Evolutionary conservation across 2,113 vertebrate genomes (phyloP).

Genomic region (Archilochus colubris): DNA sequence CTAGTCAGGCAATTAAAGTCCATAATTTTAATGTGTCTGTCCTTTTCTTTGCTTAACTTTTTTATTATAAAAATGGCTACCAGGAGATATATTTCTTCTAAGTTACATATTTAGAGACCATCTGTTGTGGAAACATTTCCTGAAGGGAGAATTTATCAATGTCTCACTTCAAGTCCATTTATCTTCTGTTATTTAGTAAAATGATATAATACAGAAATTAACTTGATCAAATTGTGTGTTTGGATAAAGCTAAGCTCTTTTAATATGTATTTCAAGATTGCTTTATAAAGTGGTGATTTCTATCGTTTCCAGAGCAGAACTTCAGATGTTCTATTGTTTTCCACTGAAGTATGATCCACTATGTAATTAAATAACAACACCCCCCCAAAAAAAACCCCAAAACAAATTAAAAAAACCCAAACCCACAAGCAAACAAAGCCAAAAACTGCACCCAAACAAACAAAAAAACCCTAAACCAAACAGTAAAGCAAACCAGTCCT

Average conservation of each 20-base stretch:
- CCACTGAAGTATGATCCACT: no score
- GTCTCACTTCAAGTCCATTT: constrained; percentile 25
- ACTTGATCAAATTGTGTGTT: neutral
- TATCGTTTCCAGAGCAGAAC: neutral
- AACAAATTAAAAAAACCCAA: no score
- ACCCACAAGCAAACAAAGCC: no score
- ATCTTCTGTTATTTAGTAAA: constrained; percentile 14
- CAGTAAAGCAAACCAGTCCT: fast-evolving
- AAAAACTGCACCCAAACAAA: no score
- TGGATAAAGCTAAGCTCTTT: neutral
- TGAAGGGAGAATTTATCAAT: constrained; percentile 28
- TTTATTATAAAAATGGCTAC: constrained; percentile 36
- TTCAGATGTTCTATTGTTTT: neutral
- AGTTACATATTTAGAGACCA: constrained; percentile 42
- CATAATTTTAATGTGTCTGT: constrained; percentile 29
- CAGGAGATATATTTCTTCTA: constrained; percentile 17
- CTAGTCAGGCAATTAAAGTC: neutral
- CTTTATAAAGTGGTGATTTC: neutral
- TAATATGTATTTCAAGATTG: neutral
- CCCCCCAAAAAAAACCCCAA: no score
- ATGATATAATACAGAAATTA: neutral
- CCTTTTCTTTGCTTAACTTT: constrained; percentile 16
- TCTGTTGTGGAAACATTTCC: constrained; percentile 37
- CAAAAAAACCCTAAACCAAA: no score
- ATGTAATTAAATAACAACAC: no score